Evolutionary conservation across 2,113 vertebrate species (phyloP).

Genomic region (Vimba vimba): DNA sequence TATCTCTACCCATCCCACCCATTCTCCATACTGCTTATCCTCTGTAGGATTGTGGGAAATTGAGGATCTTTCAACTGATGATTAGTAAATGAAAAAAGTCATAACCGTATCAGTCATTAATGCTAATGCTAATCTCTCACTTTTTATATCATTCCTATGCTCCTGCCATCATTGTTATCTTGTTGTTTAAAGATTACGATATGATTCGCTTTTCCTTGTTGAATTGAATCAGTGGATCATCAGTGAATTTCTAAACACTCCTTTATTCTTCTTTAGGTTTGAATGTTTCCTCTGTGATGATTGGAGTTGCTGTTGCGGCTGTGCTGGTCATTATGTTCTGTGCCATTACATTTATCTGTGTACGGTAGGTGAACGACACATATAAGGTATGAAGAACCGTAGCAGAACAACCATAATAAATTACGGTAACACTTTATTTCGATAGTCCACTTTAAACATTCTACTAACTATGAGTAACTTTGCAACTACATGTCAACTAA

Average conservation of each 20-base stretch:
- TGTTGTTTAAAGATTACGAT: background rate
- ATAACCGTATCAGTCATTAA: background rate
- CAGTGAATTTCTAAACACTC: background rate
- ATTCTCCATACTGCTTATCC: too few relatives aligned
- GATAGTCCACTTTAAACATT: too few relatives aligned
- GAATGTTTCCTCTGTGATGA: slow-evolving; percentile 9
- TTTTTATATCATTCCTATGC: background rate
- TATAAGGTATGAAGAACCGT: background rate
- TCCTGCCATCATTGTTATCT: background rate
- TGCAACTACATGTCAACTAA: too few relatives aligned
- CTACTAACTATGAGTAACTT: too few relatives aligned
- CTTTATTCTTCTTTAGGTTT: slow-evolving; percentile 7
- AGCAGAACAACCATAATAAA: background rate
- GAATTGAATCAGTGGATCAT: background rate
- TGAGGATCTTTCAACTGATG: background rate
- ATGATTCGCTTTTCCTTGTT: background rate
- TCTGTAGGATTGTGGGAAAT: too few relatives aligned
- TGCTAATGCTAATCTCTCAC: background rate
- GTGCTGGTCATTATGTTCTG: background rate
- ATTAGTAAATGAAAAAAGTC: background rate
- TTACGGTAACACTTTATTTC: background rate
- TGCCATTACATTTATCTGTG: background rate
- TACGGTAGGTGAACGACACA: slow-evolving; percentile 11
- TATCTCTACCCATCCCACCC: too few relatives aligned
- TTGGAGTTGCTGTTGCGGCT: slow-evolving; percentile 30